phyloP scores from a whole-genome alignment of 2,113 vertebrate genomes.

The Bufo bufo region DNA sequence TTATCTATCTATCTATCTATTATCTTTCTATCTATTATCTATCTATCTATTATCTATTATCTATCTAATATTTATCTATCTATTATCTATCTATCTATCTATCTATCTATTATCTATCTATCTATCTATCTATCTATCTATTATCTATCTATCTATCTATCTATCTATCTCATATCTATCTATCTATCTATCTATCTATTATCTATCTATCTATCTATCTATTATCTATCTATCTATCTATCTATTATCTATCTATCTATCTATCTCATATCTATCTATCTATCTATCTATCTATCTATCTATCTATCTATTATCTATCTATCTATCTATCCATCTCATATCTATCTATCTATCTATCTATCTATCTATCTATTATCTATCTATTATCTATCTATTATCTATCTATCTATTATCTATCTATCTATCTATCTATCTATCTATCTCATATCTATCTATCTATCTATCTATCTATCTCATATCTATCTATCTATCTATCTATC shows the following conservation, averaged over 20 bases:
- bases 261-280: conserved; percentile 2
- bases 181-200: not conserved
- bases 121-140: too few species aligned
- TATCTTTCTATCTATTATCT: conserved; percentile 1
- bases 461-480: not conserved
- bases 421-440: not conserved
- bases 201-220: not conserved
- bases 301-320: not conserved
- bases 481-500: not conserved
- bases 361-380: not conserved
- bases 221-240: not conserved
- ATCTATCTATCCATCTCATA: not conserved
- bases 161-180: not conserved
- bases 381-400: not conserved
- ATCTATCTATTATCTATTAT: not conserved
- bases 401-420: conserved; percentile 4
- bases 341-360: not conserved
- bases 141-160: not conserved
- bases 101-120: too few species aligned
- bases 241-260: not conserved
- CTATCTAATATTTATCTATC: not conserved
- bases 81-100: not conserved
- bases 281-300: not conserved
- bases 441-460: not conserved
- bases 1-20: not conserved